Conservation (phyloP, 2,888 invertebrate genomes). For the Andrena minutula region DNA sequence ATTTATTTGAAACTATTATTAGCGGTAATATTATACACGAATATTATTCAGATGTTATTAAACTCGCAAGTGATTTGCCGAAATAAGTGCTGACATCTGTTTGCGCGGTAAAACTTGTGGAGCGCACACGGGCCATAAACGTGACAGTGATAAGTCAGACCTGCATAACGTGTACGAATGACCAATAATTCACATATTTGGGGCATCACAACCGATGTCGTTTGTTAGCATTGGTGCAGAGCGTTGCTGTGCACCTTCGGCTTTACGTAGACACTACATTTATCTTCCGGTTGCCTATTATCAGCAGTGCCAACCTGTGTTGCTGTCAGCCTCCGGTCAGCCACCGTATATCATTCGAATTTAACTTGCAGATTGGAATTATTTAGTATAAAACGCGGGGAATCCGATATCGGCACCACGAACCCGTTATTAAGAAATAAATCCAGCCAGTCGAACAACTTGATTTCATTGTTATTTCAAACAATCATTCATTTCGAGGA, state of each 20-base stretch:
- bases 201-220: conserved; percentile 5
- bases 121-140: too few species aligned
- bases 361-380: background rate
- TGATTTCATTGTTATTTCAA: too few species aligned
- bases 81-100: background rate
- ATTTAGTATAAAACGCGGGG: background rate
- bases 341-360: conserved; percentile 10
- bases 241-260: conserved; percentile 5
- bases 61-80: too few species aligned
- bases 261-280: conserved; percentile 28
- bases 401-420: background rate
- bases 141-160: conserved; percentile 9
- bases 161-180: background rate
- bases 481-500: too few species aligned
- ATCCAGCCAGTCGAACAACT: too few species aligned
- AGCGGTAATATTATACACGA: too few species aligned
- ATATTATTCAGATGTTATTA: too few species aligned
- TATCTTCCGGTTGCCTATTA: conserved; percentile 39
- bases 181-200: conserved; percentile 32
- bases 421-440: background rate
- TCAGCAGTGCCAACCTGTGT: background rate
- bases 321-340: background rate
- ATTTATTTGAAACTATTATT: too few species aligned
- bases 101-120: background rate
- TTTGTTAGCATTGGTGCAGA: conserved; percentile 15